Evolutionary conservation across 2,888 invertebrate genomes (phyloP).

Genomic region (Heliconius aoede): DNA sequence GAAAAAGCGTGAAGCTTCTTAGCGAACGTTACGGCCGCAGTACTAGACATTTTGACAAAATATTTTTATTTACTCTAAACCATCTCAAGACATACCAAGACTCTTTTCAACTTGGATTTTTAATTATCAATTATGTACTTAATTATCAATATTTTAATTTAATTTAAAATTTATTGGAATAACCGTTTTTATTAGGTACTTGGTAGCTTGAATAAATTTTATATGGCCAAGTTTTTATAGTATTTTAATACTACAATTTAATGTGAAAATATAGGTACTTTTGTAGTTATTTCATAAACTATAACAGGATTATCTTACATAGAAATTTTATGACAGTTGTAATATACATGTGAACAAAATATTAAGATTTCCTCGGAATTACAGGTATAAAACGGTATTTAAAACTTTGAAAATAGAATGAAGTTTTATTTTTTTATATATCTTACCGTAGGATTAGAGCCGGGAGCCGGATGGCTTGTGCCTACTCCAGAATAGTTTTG

Average conservation of each 20-base stretch:
- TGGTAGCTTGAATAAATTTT: background rate
- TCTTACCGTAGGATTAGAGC: too few species aligned
- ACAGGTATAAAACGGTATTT: background rate
- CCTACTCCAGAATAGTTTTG: too few species aligned
- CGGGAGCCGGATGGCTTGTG: too few species aligned
- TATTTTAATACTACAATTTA: background rate
- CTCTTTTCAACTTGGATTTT: background rate
- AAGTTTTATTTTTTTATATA: background rate
- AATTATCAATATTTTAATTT: background rate
- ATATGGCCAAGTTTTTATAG: slow-evolving; percentile 6
- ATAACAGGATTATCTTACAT: slow-evolving; percentile 18
- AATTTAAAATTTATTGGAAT: background rate
- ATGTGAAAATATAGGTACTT: background rate
- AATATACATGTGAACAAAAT: background rate
- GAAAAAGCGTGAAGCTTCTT: too few species aligned
- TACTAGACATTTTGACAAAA: too few species aligned
- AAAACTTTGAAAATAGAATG: background rate
- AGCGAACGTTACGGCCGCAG: too few species aligned
- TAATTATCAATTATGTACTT: background rate
- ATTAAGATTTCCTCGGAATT: slow-evolving; percentile 3
- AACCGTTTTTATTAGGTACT: background rate
- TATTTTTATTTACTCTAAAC: too few species aligned
- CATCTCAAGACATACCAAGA: background rate
- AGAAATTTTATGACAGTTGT: slow-evolving; percentile 11
- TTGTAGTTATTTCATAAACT: slow-evolving; percentile 6